Conservation (phyloP, 1,140 invertebrate genomes). For the Pentalonia nigronervosa region DNA sequence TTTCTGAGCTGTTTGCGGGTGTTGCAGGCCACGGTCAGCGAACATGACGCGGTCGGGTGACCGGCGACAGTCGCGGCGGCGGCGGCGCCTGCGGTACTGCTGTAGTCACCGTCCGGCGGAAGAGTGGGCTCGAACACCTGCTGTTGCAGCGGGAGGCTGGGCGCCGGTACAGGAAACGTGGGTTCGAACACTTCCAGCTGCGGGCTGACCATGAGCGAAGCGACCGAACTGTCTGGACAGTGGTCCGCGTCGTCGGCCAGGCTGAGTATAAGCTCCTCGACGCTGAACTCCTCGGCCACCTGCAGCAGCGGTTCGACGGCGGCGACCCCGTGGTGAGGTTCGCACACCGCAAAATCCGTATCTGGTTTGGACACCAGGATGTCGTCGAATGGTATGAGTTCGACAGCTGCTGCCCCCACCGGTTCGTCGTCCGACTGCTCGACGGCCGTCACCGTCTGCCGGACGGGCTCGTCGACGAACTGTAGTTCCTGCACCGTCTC, state of each 20-base stretch:
- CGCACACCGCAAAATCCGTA: conserved; percentile 48
- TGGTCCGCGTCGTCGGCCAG: conserved; percentile 20
- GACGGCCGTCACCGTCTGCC: conserved; percentile 41
- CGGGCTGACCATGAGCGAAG: conserved; percentile 58
- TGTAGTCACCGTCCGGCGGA: not conserved
- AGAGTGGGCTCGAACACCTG: conserved; percentile 54
- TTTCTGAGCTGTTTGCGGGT: conserved; percentile 61
- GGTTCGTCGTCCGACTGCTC: not conserved
- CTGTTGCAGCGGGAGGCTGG: conserved; percentile 55
- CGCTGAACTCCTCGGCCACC: conserved; percentile 19
- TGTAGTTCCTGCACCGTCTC: conserved; percentile 54
- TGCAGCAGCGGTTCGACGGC: conserved; percentile 1
- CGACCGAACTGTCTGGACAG: conserved; percentile 42
- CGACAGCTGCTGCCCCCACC: not conserved
- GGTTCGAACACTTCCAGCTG: conserved; percentile 59
- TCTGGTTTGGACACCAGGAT: conserved; percentile 43
- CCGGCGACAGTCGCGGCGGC: not conserved
- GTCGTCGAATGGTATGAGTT: conserved; percentile 42
- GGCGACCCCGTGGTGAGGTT: not conserved
- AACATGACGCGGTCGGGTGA: conserved; percentile 59
- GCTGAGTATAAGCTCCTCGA: conserved; percentile 43
- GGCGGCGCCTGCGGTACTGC: not conserved
- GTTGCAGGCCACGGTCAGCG: conserved; percentile 63
- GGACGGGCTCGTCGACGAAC: conserved; percentile 48
- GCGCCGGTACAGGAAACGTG: not conserved